phyloP scores from a whole-genome alignment of 2,888 invertebrate genomes.

The Dyspetes luteomarginatus region DNA sequence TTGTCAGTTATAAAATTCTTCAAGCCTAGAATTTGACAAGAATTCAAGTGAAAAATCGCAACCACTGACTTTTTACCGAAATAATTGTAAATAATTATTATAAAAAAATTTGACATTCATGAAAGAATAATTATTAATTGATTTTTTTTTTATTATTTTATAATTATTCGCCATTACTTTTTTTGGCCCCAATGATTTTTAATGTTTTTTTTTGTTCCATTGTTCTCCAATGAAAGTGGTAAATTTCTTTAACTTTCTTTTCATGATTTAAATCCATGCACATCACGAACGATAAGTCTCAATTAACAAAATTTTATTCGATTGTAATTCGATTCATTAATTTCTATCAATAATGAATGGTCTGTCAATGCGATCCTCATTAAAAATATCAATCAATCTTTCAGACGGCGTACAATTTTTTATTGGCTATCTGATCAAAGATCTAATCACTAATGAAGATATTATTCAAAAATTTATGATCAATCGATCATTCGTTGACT shows the following conservation, averaged over 20 bases:
- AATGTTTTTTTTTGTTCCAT: too few species aligned
- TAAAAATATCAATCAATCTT: constrained; percentile 27
- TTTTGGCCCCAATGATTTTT: too few species aligned
- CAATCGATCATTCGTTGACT: constrained; percentile 44
- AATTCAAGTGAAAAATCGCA: too few species aligned
- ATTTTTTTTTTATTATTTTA: too few species aligned
- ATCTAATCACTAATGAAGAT: constrained; percentile 17
- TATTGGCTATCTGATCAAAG: constrained; percentile 34
- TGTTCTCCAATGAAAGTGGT: too few species aligned
- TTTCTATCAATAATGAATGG: constrained; percentile 6
- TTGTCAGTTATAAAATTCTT: too few species aligned
- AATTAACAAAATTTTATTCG: background rate
- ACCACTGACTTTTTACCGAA: too few species aligned
- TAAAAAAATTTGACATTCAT: too few species aligned
- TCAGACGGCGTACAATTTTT: background rate
- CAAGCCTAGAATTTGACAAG: too few species aligned
- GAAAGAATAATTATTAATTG: too few species aligned
- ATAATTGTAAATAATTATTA: too few species aligned
- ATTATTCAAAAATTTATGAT: constrained; percentile 28
- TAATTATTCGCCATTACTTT: too few species aligned
- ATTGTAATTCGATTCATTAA: constrained; percentile 3
- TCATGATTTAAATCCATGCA: background rate
- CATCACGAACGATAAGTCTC: background rate
- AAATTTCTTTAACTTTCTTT: background rate
- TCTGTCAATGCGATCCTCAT: background rate